These are phyloP conservation scores for Lithobates sylvaticus DNA, from an alignment of 2,797 vertebrate genomes.

Conservation along the genomic window DNA sequence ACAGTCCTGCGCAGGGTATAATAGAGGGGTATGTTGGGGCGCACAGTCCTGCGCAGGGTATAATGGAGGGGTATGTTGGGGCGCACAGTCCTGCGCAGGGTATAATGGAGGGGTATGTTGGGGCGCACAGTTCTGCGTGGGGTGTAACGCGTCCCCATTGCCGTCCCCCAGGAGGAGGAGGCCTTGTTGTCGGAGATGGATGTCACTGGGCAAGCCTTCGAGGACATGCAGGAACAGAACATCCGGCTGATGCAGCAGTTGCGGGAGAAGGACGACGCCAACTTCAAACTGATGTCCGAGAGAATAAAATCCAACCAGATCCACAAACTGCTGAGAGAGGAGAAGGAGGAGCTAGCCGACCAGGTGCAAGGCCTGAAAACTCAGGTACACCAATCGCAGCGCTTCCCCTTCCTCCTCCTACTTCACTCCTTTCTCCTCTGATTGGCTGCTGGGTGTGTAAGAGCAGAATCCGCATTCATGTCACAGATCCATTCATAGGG, in stretches of 20 bases:
- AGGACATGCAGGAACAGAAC: constrained; percentile 97
- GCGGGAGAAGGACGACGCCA: constrained; percentile 93
- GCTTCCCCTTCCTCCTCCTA: not conserved
- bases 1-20: no score
- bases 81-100: no score
- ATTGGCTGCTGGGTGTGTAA: no score
- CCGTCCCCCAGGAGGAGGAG: not conserved
- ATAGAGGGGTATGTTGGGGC: no score
- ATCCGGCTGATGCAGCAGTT: constrained; percentile 90
- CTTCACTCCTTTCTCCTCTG: no score
- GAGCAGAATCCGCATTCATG: no score
- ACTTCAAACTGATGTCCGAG: constrained; percentile 95
- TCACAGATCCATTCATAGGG: no score
- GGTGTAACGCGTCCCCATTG: no score
- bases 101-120: no score
- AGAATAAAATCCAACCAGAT: constrained; percentile 95
- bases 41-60: no score
- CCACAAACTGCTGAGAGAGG: constrained; percentile 91
- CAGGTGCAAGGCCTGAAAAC: constrained; percentile 93
- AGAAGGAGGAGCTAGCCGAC: constrained; percentile 92
- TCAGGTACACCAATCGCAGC: constrained; percentile 75
- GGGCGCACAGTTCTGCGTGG: no score
- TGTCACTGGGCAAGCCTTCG: constrained; percentile 91
- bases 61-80: no score
- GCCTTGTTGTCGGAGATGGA: constrained; percentile 88